Evolutionary conservation across 2,113 vertebrate species (phyloP).

Genomic region (Chaetodon trifascialis): DNA sequence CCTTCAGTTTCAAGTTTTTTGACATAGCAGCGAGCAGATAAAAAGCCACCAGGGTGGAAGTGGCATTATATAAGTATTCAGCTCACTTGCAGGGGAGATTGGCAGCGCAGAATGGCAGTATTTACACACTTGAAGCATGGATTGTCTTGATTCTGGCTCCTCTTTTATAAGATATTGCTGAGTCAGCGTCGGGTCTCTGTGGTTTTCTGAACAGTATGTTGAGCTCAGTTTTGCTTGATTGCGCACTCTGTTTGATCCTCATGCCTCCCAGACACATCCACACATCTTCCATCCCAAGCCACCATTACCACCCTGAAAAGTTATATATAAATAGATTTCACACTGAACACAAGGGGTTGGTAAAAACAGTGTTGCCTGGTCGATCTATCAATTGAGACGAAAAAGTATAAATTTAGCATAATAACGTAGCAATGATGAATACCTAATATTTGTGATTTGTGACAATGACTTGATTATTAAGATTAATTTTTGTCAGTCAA

Average conservation of each 20-base stretch:
- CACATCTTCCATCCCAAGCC: conserved; percentile 33
- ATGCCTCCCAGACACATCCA: conserved; percentile 7
- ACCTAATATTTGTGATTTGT: neutral
- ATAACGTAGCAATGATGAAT: neutral
- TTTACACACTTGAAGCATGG: conserved; percentile 17
- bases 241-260: conserved; percentile 44
- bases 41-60: conserved; percentile 28
- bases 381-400: neutral
- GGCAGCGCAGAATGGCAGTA: conserved; percentile 28
- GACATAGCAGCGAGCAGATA: conserved; percentile 45
- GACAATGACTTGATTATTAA: conserved; percentile 4
- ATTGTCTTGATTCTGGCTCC: conserved; percentile 41
- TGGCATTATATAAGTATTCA: conserved; percentile 42
- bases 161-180: conserved; percentile 58
- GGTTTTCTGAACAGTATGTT: conserved; percentile 66
- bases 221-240: conserved; percentile 54
- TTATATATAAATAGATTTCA: conserved; percentile 73
- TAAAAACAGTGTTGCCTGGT: conserved; percentile 57
- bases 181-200: conserved; percentile 60
- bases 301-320: conserved; percentile 41
- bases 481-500: neutral
- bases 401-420: neutral
- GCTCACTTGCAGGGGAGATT: conserved; percentile 21
- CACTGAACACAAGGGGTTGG: conserved; percentile 66
- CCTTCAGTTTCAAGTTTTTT: conserved; percentile 49